phyloP scores from a whole-genome alignment of 2,888 invertebrate species.

The Macrosiphum euphorbiae region DNA sequence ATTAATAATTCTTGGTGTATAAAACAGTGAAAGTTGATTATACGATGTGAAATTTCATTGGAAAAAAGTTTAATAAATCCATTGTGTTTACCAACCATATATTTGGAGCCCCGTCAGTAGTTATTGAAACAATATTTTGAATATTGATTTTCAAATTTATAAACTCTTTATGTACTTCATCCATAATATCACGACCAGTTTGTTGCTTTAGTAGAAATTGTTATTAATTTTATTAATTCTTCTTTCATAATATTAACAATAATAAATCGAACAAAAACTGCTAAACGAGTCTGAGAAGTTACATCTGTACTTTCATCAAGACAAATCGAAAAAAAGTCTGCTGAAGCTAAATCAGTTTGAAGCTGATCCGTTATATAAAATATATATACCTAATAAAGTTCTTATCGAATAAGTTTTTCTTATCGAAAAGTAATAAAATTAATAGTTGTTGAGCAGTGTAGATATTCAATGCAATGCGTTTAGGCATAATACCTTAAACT shows the following conservation, averaged over 20 bases:
- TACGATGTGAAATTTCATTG: not conserved
- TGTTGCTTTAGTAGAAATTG: constrained; percentile 6
- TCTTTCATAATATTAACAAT: not conserved
- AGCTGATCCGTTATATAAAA: not conserved
- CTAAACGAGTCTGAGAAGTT: too few relatives aligned
- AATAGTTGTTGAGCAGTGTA: too few relatives aligned
- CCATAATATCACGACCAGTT: not conserved
- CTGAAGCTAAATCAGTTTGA: too few relatives aligned
- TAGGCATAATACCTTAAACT: too few relatives aligned
- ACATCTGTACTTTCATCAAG: too few relatives aligned
- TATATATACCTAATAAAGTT: too few relatives aligned
- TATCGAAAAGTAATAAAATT: too few relatives aligned
- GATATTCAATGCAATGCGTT: too few relatives aligned
- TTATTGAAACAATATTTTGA: constrained; percentile 1
- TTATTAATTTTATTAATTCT: not conserved
- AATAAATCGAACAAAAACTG: too few relatives aligned
- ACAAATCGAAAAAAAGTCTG: not conserved
- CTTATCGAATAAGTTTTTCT: too few relatives aligned
- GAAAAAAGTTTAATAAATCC: not conserved
- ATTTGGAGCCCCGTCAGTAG: not conserved
- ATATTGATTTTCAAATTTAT: not conserved
- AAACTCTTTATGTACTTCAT: not conserved
- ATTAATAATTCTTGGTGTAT: not conserved
- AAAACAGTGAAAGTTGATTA: not conserved
- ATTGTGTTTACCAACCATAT: not conserved